Evolutionary conservation across 1,140 invertebrate species (phyloP).

Genomic region (Drosophila pseudoobscura): DNA sequence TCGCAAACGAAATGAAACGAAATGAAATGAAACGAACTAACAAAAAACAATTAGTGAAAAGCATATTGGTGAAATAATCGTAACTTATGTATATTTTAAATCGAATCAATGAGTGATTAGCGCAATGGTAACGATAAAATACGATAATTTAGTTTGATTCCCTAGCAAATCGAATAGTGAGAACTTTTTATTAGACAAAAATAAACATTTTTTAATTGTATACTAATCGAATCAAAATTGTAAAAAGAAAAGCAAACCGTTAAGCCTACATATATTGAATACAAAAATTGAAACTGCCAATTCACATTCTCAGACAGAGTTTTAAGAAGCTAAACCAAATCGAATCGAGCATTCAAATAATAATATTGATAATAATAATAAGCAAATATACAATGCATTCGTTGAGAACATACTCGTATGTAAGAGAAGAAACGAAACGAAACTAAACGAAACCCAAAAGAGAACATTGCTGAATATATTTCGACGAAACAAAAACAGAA

Average conservation of each 20-base stretch:
- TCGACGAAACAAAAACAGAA: constrained; percentile 18
- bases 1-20: constrained; percentile 3
- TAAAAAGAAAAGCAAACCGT: constrained; percentile 27
- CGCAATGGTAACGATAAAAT: constrained; percentile 37
- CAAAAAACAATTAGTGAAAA: constrained; percentile 57
- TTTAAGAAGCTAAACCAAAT: constrained; percentile 40
- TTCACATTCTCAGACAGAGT: constrained; percentile 74
- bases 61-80: constrained; percentile 69
- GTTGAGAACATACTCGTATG: no score
- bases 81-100: constrained; percentile 57
- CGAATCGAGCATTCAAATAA: constrained; percentile 21
- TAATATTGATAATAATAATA: constrained; percentile 32
- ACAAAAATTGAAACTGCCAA: constrained; percentile 74
- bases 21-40: constrained; percentile 29
- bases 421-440: neutral
- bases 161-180: constrained; percentile 58
- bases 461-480: constrained; percentile 77
- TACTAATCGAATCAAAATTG: constrained; percentile 50
- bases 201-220: constrained; percentile 62
- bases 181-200: constrained; percentile 52
- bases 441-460: constrained; percentile 16
- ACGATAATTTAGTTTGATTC: constrained; percentile 52
- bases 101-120: constrained; percentile 51
- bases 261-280: constrained; percentile 28
- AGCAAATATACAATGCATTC: constrained; percentile 43